Base-by-base conservation (phyloP, 2,888 invertebrate genomes). In the Andrena hattorfiana region DNA sequence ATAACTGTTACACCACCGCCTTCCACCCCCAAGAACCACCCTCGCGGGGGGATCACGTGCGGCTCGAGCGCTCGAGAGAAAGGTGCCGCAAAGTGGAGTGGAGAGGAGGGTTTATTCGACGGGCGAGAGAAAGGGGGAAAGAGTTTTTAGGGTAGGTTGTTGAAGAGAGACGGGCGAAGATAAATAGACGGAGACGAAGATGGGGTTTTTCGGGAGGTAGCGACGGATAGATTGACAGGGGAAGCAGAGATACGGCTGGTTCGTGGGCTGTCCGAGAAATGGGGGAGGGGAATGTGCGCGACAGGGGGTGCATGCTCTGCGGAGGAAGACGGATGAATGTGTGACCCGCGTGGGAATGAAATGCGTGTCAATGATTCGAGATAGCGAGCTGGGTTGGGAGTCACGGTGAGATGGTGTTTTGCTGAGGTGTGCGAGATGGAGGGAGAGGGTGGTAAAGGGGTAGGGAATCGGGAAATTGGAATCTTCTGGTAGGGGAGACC, bases 1-100 rank as follows among this genome's bases (percentile, higher is more conserved):
- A 91, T 93, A 92, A 93, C 91, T 89, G 90, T 87, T 75, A 67
- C 83, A 64, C 82, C 80, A 51, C 77, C 79, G 54, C 54, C 54
- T 23, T 54, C 20, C 54, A 23, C 69, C 62, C 20, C 28, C 30
- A 42, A 60, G 23, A 48, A 28, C 64, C 70, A 42, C 48, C 77
- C 68, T 6, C 59, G 26, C 20, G 7, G 0, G 20, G 63, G 26
- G 63, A 42, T 63, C 63, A 42, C 42, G 23, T 16, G 5, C 13
- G 42, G 16, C 8, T 10, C 8, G 13, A 6, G 23, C 13, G 23
- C 49, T 26, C 30, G 64, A 8, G 60, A 28, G 20, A 20, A 28
- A 32, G 16, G 20, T 54, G 62, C 30, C 35, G 64, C 28, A 6
- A 7, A 51, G 49, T 5, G 23, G 63, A 20, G 8, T 20, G 60